A percentile compares a stretch with the other conserved stretches of the same genome.
phyloP scores from a whole-genome alignment of 1,140 invertebrate genomes.

The Trichonephila clavipes region DNA sequence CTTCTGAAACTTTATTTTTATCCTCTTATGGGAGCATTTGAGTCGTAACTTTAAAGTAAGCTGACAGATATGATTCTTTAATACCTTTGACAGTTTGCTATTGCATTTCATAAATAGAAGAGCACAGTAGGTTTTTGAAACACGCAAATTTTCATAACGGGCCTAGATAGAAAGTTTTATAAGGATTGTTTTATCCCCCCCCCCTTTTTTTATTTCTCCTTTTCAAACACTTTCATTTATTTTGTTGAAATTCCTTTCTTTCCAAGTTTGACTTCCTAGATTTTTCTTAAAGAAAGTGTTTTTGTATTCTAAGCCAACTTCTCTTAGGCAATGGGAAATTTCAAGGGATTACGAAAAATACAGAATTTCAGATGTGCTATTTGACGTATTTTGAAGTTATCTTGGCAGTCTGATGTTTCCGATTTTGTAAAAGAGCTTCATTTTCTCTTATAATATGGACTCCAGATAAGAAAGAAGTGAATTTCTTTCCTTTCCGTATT shows the following conservation, averaged over 20 bases:
- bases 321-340: not conserved
- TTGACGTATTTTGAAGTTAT: constrained; percentile 10
- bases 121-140: not conserved
- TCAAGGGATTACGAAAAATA: constrained; percentile 4
- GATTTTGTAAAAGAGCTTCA: constrained; percentile 16
- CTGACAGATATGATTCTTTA: not conserved
- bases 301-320: constrained; percentile 9
- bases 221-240: not conserved
- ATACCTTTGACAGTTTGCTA: not conserved
- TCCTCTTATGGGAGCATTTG: too few species aligned
- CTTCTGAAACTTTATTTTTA: too few species aligned
- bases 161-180: not conserved
- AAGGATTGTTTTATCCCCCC: not conserved
- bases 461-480: not conserved
- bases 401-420: constrained; percentile 18
- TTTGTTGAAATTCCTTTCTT: not conserved
- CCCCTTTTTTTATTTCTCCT: not conserved
- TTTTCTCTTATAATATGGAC: not conserved
- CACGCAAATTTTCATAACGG: not conserved
- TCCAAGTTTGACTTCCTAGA: not conserved
- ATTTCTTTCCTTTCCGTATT: not conserved
- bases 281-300: not conserved
- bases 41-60: not conserved
- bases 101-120: not conserved
- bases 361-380: not conserved